These are phyloP conservation scores for Cetonia aurata DNA, from an alignment of 2,888 invertebrate species.

Conservation along the genomic window DNA sequence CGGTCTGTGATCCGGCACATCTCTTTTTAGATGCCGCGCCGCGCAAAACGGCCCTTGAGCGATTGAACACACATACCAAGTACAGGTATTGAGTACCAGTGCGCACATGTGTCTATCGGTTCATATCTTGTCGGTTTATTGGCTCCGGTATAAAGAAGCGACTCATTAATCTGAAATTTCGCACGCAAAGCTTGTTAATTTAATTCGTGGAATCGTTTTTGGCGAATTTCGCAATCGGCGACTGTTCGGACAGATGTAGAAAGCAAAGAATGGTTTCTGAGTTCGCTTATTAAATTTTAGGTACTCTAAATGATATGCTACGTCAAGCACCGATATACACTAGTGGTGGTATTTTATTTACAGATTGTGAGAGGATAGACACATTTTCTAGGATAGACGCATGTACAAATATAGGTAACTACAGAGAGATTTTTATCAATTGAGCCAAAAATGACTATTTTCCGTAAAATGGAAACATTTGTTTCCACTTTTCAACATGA, in stretches of 20 bases:
- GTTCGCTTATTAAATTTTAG: too few species aligned
- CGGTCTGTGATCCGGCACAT: not conserved
- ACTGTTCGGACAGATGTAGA: constrained; percentile 12
- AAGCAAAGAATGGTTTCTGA: not conserved
- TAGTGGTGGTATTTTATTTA: too few species aligned
- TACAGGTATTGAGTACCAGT: constrained; percentile 19
- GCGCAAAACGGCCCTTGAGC: constrained; percentile 20
- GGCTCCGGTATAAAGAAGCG: constrained; percentile 10
- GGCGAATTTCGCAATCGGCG: constrained; percentile 14
- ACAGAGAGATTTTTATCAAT: too few species aligned
- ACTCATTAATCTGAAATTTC: constrained; percentile 10
- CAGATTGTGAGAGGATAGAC: too few species aligned
- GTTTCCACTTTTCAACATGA: too few species aligned
- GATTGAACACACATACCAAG: constrained; percentile 20
- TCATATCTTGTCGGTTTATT: constrained; percentile 23
- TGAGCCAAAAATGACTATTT: too few species aligned
- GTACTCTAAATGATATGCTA: too few species aligned
- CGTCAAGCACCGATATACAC: too few species aligned
- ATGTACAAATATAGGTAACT: too few species aligned
- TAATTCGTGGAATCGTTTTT: constrained; percentile 14
- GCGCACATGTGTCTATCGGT: not conserved
- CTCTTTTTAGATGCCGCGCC: constrained; percentile 17
- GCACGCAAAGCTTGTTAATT: constrained; percentile 10
- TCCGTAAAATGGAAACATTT: too few species aligned
- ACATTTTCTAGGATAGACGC: too few species aligned